Conservation (phyloP, 1,140 invertebrate genomes). For the Papilio xuthus region DNA sequence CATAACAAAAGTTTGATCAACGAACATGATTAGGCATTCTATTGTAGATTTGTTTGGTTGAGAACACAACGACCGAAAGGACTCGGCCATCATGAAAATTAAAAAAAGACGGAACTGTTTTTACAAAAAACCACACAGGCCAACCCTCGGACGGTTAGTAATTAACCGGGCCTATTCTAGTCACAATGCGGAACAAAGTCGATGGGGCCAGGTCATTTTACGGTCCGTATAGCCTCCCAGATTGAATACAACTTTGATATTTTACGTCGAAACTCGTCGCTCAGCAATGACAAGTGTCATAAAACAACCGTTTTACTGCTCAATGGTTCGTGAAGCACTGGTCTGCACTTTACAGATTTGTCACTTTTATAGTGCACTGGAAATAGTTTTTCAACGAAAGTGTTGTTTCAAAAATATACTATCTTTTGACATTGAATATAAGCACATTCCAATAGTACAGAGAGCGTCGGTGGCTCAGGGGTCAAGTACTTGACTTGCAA, state of each 20-base stretch:
- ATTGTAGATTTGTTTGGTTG: conserved; percentile 18
- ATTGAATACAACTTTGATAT: conserved; percentile 49
- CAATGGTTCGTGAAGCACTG: conserved; percentile 38
- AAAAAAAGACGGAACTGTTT: conserved; percentile 32
- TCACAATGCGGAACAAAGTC: conserved; percentile 39
- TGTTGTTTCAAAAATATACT: neutral
- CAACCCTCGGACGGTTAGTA: conserved; percentile 35
- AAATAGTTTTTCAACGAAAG: neutral
- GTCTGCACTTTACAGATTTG: neutral
- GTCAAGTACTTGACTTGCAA: no score
- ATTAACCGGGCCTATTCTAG: conserved; percentile 36
- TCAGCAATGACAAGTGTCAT: conserved; percentile 37
- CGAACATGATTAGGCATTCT: conserved; percentile 15
- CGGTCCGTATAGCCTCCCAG: conserved; percentile 41
- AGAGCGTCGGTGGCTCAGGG: no score
- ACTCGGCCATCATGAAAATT: conserved; percentile 26
- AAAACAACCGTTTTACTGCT: conserved; percentile 41
- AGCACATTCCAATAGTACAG: no score
- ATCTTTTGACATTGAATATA: neutral
- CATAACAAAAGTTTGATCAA: neutral
- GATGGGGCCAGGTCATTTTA: conserved; percentile 43
- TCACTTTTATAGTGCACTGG: neutral
- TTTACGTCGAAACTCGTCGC: conserved; percentile 35
- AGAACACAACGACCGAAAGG: neutral
- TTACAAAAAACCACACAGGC: conserved; percentile 28